Conservation (phyloP, 2,113 vertebrate genomes). For the Rafetus swinhoei region DNA sequence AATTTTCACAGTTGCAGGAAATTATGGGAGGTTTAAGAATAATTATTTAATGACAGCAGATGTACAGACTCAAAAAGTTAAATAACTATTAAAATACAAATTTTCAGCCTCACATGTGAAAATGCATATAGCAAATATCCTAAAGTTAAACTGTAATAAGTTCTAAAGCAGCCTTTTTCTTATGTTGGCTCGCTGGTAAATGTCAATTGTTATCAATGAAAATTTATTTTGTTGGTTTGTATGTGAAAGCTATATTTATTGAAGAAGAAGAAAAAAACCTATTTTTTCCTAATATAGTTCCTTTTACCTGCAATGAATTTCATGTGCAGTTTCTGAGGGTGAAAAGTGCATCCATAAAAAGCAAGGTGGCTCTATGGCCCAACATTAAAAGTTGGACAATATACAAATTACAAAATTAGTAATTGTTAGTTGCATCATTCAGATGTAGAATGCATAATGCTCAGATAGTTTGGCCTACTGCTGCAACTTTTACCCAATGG, state of each 20-base stretch:
- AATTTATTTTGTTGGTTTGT: neutral
- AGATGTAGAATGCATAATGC: neutral
- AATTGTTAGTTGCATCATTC: neutral
- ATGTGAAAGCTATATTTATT: neutral
- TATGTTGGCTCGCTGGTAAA: neutral
- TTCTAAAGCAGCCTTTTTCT: neutral
- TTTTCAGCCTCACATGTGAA: neutral
- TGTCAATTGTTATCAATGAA: neutral
- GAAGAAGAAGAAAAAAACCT: neutral
- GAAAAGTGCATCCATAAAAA: constrained; percentile 20
- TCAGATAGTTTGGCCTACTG: neutral
- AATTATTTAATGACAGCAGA: neutral
- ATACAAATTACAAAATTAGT: neutral
- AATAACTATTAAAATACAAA: neutral
- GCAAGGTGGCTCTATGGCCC: neutral
- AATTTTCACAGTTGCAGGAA: neutral
- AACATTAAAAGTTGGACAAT: neutral
- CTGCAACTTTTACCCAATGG: neutral
- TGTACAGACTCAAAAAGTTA: neutral
- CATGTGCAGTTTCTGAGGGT: neutral
- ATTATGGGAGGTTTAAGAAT: neutral
- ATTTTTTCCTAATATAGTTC: neutral
- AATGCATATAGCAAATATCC: neutral
- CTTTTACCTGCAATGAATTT: neutral
- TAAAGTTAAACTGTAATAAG: neutral